Base-by-base conservation (phyloP, 2,888 invertebrate species). In the Epistrophe eligans region DNA sequence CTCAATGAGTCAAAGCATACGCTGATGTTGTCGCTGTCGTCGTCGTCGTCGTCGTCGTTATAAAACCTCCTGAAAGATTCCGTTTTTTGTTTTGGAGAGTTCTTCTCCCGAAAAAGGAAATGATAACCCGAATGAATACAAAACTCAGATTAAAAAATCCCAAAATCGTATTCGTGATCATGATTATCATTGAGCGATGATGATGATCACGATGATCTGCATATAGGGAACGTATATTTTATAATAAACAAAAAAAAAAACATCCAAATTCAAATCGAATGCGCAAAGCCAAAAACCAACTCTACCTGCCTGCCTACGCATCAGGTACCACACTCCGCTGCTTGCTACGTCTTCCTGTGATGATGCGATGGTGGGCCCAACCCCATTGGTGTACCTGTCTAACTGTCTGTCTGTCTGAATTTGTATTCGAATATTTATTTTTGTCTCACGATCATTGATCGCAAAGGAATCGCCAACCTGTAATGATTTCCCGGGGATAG, bases 351-450 rank as follows among this genome's bases (percentile, higher is more conserved):
- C 87, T 64, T 87, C 76, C 83, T 79, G 40, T 40, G 35, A 60
- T 60, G 32, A 50, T 66, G 67, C 32, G 48, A 50, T 67, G 67
- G 67, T 83, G 87, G 79, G 87, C 87, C 79, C 87, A 79, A 66
- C 87, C 87, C 87, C 74, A 87, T 72, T 50, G 79, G 82, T 87
- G 87, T 87, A 87, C 82, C 87, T 87, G 87, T 87, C 85, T 82
- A 71, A 83, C 82, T 87, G 77, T 87, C 82, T 87, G 77, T 87
- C 82, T 73, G 73, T 84, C 72, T 77, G 79, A 64, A 84, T 84
- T 84, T 83, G 79, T 83, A 67, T 83, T 84, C 77, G 77, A 77
- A 81, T 77, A 66, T 76, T 76, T 84, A 40, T 57, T 81, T 45
- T 79, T 73, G 84, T 85, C 82, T 77, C 87, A 87, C 87, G 87